Conservation (phyloP, 2,113 vertebrate genomes). For the Amia ocellicauda region DNA sequence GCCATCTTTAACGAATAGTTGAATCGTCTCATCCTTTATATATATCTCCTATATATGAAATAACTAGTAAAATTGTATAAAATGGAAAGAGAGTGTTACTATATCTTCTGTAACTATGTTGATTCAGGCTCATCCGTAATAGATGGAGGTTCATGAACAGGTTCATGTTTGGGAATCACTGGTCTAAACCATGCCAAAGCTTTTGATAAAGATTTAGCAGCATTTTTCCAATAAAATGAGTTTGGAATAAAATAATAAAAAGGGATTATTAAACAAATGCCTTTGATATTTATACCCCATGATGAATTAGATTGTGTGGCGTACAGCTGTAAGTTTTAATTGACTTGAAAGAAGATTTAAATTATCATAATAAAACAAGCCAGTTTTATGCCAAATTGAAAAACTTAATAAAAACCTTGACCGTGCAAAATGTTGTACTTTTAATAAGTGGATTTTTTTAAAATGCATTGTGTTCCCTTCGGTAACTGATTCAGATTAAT, state of each 20-base stretch:
- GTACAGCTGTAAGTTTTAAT: background rate
- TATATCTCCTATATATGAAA: no score
- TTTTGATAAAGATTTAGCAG: no score
- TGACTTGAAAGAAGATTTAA: background rate
- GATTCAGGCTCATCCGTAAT: no score
- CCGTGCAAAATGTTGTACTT: background rate
- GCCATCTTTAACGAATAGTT: no score
- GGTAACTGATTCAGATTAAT: background rate
- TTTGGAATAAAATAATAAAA: background rate
- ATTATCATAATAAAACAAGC: conserved; percentile 6
- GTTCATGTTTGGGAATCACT: no score
- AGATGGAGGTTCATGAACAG: no score
- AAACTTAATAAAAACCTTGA: conserved; percentile 15
- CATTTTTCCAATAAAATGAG: background rate
- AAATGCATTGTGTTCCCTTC: conserved; percentile 1
- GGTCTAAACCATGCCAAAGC: no score
- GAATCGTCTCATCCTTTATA: no score
- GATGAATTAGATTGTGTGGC: background rate
- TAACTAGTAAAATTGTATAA: no score
- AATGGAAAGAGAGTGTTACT: no score
- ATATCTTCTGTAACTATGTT: no score
- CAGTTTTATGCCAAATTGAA: conserved; percentile 9
- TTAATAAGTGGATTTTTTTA: background rate
- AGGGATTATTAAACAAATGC: background rate
- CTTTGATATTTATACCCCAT: background rate